These are phyloP conservation scores for Erpornis zantholeuca DNA, from an alignment of 2,113 vertebrate genomes.

Conservation along the genomic window DNA sequence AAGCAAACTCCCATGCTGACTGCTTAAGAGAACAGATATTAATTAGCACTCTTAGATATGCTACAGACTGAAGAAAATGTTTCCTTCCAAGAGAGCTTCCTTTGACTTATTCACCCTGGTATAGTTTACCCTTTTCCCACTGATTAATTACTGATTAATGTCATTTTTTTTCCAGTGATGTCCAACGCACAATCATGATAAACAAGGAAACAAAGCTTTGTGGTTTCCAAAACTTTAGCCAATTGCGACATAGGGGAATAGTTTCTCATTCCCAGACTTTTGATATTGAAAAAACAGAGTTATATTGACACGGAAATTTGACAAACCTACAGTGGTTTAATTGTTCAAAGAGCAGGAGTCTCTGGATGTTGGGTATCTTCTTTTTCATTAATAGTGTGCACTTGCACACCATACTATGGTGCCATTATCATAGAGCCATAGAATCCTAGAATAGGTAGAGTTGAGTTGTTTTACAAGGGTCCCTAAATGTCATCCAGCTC, in stretches of 20 bases:
- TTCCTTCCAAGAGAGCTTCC: not conserved
- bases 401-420: not conserved
- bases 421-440: fast-evolving
- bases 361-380: not conserved
- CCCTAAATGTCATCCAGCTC: not conserved
- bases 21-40: not conserved
- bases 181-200: not conserved
- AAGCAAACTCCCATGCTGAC: not conserved
- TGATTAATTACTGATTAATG: not conserved
- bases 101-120: not conserved
- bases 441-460: not conserved
- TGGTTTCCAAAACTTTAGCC: not conserved
- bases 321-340: not conserved
- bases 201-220: not conserved
- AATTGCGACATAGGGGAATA: fast-evolving
- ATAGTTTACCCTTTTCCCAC: not conserved
- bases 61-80: not conserved
- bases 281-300: not conserved
- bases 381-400: not conserved
- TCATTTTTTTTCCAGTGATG: not conserved
- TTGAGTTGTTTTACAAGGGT: too few species aligned
- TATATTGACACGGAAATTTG: not conserved
- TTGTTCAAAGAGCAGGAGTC: not conserved
- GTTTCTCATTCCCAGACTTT: not conserved
- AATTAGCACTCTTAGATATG: not conserved